Evolutionary conservation across 2,797 vertebrate species (phyloP).

Genomic region (Sylvilagus floridanus): DNA sequence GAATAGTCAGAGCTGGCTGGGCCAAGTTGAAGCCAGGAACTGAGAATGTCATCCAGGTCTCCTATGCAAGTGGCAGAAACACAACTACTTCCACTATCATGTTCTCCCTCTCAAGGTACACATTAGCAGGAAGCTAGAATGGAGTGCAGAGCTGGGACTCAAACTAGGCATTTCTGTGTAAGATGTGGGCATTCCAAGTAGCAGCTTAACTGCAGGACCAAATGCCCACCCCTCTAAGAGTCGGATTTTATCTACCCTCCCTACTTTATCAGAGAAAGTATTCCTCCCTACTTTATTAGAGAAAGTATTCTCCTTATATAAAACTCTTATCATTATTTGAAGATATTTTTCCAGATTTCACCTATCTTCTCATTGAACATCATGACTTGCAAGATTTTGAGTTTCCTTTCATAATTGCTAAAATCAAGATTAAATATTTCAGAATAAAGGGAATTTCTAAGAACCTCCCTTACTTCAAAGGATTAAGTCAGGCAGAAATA

Average conservation of each 20-base stretch:
- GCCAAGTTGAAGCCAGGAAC: no score
- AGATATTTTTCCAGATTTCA: neutral
- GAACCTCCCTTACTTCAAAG: neutral
- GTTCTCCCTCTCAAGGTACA: no score
- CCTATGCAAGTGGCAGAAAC: no score
- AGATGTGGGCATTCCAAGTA: no score
- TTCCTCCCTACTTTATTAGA: neutral
- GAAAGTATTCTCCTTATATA: neutral
- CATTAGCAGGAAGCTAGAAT: no score
- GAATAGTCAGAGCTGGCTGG: no score
- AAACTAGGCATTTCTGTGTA: no score
- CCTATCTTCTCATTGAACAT: neutral
- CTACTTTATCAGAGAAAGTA: neutral
- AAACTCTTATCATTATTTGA: neutral
- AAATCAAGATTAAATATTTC: conserved; percentile 9
- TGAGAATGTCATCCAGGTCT: no score
- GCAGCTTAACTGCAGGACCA: no score
- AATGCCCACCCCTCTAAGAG: no score
- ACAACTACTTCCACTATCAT: no score
- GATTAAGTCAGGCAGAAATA: neutral
- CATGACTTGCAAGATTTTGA: neutral
- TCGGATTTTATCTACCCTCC: neutral
- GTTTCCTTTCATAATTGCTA: neutral
- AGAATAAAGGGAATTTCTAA: neutral
- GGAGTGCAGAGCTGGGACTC: no score